Evolutionary conservation across 2,797 vertebrate genomes (phyloP).

Genomic region (Hybognathus amarus): DNA sequence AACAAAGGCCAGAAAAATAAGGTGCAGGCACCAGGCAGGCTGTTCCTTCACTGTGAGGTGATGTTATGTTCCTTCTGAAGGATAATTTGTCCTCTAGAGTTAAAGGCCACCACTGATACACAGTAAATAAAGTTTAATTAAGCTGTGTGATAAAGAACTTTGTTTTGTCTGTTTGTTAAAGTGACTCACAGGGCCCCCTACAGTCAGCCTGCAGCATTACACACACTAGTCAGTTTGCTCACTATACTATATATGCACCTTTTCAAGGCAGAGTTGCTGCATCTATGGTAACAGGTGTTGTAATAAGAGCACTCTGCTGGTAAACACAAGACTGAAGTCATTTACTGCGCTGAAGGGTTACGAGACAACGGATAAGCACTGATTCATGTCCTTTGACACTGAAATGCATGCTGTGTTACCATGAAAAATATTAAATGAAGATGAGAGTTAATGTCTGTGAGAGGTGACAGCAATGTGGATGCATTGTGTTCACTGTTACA

Average conservation of each 20-base stretch:
- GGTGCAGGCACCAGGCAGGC: neutral
- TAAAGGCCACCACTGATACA: neutral
- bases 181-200: neutral
- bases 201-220: neutral
- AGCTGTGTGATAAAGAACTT: neutral
- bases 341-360: neutral
- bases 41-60: neutral
- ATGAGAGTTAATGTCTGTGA: neutral
- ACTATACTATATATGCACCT: neutral
- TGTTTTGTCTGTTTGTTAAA: neutral
- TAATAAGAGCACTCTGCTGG: neutral
- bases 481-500: neutral
- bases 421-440: neutral
- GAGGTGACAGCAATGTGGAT: neutral
- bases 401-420: neutral
- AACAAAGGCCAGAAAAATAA: slow-evolving; percentile 3
- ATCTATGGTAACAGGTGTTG: neutral
- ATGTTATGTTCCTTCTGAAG: slow-evolving; percentile 3
- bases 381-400: neutral
- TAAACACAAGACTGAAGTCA: neutral
- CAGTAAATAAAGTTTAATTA: neutral
- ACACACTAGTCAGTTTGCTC: neutral
- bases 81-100: neutral
- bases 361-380: neutral
- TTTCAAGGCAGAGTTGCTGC: neutral